Conservation (phyloP, 2,797 vertebrate genomes). For the Sebastes umbrosus region DNA sequence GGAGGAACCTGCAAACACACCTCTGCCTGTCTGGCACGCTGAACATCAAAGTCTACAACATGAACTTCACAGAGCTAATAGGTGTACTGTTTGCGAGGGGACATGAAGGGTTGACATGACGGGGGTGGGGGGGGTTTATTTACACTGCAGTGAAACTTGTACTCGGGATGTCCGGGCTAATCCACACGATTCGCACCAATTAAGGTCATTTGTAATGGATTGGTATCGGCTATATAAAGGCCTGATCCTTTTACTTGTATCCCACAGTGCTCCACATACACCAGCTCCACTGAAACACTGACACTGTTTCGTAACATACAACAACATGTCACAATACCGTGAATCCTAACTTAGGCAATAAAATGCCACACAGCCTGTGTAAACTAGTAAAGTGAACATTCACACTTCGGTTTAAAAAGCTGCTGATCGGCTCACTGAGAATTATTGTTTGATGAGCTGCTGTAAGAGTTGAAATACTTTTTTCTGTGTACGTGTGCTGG, state of each 20-base stretch:
- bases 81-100: not conserved
- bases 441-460: not conserved
- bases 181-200: not conserved
- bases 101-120: not conserved
- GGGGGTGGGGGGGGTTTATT: fast-evolving
- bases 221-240: not conserved
- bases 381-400: no score
- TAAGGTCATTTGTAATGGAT: not conserved
- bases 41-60: not conserved
- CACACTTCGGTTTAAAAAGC: not conserved
- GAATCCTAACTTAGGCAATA: not conserved
- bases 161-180: not conserved
- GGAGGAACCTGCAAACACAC: not conserved
- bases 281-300: not conserved
- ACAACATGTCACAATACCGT: not conserved
- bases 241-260: not conserved
- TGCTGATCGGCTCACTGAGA: not conserved
- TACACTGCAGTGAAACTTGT: not conserved
- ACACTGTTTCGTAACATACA: not conserved
- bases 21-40: not conserved
- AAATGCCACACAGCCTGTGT: not conserved
- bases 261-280: not conserved
- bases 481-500: no score
- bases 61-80: not conserved
- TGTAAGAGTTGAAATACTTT: not conserved